Base-by-base conservation (phyloP, 2,888 invertebrate genomes). In the Tryphoninae sp. region DNA sequence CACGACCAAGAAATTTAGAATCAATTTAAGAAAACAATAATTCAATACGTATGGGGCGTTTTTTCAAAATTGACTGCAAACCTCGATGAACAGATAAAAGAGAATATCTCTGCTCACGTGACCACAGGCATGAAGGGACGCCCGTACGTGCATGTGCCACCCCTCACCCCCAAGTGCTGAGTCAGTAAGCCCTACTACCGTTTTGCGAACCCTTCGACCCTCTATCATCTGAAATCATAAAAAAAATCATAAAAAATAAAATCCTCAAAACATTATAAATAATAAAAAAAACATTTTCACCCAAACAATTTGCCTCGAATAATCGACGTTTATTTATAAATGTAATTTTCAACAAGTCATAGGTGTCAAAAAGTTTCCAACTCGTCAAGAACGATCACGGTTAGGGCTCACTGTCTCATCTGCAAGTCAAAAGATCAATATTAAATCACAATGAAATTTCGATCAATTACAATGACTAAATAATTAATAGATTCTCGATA, bases 371-470 rank as follows among this genome's bases (percentile, higher is more conserved):
- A 3, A 3, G 33, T 33, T 33, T 33, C 33, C 1, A 33, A 6
- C 33, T 33, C 33, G 33, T 33, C 13, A n/a, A 51, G 51, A 13
- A 51, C n/a, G 55, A 55, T 74, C 74, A 71, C 68, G 53, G 16
- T 75, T 78, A 42, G 61, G 58, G 59, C 78, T 68, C 49, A 53
- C 23, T 75, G 26, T 67, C 75, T 74, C 53, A 67, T 40, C 67
- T 49, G 42, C 45, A 64, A 78, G 45, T 82, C 75, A 75, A 76
- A 64, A 75, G 26, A 59, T 82, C 75, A 78, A 76, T 72, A 49
- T 67, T 82, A 79, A 79, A 82, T 78, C 71, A 75, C 67, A 72
- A 75, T 67, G 75, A 78, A 82, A 82, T 82, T 82, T 78, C 81
- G 75, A 82, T 82, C 81, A 82, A 82, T 82, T 82, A 79, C 78